phyloP scores from a whole-genome alignment of 2,888 invertebrate genomes.

The Zelleria hepariella region DNA sequence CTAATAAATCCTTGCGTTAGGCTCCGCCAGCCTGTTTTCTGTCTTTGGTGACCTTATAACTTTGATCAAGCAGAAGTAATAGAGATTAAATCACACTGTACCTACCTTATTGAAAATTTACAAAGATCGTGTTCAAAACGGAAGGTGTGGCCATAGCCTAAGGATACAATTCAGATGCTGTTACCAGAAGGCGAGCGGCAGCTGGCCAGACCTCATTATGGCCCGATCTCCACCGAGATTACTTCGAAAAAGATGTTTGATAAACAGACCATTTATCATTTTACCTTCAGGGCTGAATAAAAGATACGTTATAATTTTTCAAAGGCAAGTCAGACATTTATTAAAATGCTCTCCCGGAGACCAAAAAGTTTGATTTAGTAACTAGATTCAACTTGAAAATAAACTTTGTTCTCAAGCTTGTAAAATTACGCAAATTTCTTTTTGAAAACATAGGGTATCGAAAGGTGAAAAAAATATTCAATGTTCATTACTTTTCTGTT shows the following conservation, averaged over 20 bases:
- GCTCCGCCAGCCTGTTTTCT: too few relatives aligned
- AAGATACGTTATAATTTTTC: not conserved
- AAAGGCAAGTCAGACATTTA: not conserved
- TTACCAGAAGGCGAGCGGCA: conserved; percentile 54
- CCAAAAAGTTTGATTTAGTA: not conserved
- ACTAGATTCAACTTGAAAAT: too few relatives aligned
- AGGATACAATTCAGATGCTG: conserved; percentile 53
- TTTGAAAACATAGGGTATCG: too few relatives aligned
- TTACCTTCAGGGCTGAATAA: conserved; percentile 33
- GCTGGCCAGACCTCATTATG: conserved; percentile 46
- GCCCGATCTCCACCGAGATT: conserved; percentile 49
- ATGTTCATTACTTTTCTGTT: too few relatives aligned
- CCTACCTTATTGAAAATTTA: conserved; percentile 39
- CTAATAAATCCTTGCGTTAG: too few relatives aligned
- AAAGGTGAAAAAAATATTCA: too few relatives aligned
- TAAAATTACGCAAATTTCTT: too few relatives aligned
- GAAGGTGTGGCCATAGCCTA: conserved; percentile 50
- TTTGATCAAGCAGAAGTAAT: too few relatives aligned
- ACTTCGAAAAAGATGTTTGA: conserved; percentile 56
- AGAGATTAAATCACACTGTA: too few relatives aligned
- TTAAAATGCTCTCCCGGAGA: not conserved
- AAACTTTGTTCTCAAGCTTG: too few relatives aligned
- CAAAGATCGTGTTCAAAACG: conserved; percentile 26
- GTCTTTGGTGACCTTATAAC: too few relatives aligned
- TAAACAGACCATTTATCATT: conserved; percentile 61